Percentiles rank a stretch among this genome's conserved stretches.
These are phyloP conservation scores for Myopa tessellatipennis DNA, from an alignment of 2,888 invertebrate species.

Conservation along the genomic window DNA sequence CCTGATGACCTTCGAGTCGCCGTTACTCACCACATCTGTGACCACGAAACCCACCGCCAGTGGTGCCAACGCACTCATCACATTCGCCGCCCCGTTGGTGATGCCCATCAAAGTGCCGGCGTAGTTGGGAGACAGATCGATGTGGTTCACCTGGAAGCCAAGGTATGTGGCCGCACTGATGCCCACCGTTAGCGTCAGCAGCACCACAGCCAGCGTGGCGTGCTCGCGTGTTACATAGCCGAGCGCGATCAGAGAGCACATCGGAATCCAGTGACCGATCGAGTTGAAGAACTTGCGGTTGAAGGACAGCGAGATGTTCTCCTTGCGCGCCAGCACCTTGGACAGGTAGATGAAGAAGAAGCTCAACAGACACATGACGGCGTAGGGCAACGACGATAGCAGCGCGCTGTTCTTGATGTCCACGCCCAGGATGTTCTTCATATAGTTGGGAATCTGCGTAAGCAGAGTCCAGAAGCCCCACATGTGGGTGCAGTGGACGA, in stretches of 20 bases:
- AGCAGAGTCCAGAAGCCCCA: slow-evolving; percentile 88
- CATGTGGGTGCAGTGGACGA: slow-evolving; percentile 79
- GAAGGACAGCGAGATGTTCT: slow-evolving; percentile 61
- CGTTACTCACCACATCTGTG: slow-evolving; percentile 73
- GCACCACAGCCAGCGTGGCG: slow-evolving; percentile 71
- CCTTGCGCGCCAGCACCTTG: slow-evolving; percentile 68
- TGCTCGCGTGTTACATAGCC: slow-evolving; percentile 69
- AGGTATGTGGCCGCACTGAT: slow-evolving; percentile 81
- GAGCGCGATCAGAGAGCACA: slow-evolving; percentile 74
- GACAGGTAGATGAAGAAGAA: slow-evolving; percentile 78
- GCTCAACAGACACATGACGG: slow-evolving; percentile 78
- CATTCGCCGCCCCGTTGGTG: slow-evolving; percentile 81
- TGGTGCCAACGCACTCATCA: slow-evolving; percentile 85
- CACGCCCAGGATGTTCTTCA: slow-evolving; percentile 78
- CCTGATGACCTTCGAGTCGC: background rate
- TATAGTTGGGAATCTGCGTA: slow-evolving; percentile 84
- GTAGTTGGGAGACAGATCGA: slow-evolving; percentile 86
- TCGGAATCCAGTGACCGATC: slow-evolving; percentile 77
- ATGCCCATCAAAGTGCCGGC: slow-evolving; percentile 88
- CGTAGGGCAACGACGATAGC: slow-evolving; percentile 78
- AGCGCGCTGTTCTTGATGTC: slow-evolving; percentile 79
- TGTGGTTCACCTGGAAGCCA: slow-evolving; percentile 85
- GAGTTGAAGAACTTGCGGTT: slow-evolving; percentile 71
- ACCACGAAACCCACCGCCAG: slow-evolving; percentile 78
- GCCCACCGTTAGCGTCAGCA: slow-evolving; percentile 80